These are phyloP conservation scores for Balanococcus diminutus DNA, from an alignment of 2,888 invertebrate genomes.

Conservation along the genomic window DNA sequence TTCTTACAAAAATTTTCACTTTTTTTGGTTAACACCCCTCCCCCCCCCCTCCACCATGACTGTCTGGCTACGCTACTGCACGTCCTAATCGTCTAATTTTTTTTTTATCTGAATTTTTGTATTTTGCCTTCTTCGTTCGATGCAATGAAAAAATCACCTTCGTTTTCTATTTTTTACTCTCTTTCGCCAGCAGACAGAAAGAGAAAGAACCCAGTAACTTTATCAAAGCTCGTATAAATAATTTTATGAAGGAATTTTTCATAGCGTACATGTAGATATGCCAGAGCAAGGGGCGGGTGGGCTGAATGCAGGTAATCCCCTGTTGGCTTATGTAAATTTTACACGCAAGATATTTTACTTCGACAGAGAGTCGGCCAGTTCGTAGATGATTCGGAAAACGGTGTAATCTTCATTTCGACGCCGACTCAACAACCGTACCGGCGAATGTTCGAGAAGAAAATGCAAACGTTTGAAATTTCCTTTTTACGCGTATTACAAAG, in stretches of 20 bases:
- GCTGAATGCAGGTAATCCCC: neutral
- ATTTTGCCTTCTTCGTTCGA: neutral
- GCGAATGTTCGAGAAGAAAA: conserved; percentile 33
- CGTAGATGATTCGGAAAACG: conserved; percentile 22
- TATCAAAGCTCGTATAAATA: conserved; percentile 20
- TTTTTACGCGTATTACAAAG: conserved; percentile 21
- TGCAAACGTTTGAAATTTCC: conserved; percentile 40
- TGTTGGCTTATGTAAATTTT: conserved; percentile 35
- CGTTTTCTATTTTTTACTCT: neutral
- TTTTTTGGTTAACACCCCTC: too few species aligned
- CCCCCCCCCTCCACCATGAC: too few species aligned
- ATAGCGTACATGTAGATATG: neutral
- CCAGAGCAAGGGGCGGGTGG: too few species aligned
- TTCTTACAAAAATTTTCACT: too few species aligned
- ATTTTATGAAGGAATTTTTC: conserved; percentile 39
- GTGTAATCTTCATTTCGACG: conserved; percentile 35
- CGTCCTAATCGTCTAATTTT: too few species aligned
- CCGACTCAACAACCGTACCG: conserved; percentile 10
- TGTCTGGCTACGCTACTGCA: too few species aligned
- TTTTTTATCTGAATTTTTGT: neutral
- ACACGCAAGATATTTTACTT: neutral
- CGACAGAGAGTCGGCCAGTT: conserved; percentile 21
- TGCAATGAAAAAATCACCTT: neutral
- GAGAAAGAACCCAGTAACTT: neutral
- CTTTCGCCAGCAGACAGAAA: neutral